Percentiles rank a stretch among this genome's conserved stretches.
Conservation (phyloP, 2,113 vertebrate genomes). For the Poecilia latipinna region DNA sequence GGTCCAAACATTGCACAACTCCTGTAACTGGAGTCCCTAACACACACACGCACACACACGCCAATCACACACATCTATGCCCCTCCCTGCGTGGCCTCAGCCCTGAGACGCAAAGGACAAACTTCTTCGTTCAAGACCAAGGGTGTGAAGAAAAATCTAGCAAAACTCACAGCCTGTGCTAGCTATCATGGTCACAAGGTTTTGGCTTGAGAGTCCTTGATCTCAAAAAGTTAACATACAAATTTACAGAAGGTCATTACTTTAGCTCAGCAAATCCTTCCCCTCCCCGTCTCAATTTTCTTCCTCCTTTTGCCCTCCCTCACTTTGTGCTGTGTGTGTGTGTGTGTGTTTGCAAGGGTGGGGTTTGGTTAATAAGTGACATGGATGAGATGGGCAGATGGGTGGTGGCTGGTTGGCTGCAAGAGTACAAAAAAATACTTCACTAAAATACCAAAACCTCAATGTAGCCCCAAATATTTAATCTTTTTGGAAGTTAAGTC, state of each 20-base stretch:
- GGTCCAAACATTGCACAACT: conserved; percentile 59
- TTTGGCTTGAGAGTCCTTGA: conserved; percentile 20
- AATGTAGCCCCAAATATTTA: background rate
- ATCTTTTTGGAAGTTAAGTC: background rate
- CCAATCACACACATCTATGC: background rate
- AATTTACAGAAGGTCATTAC: conserved; percentile 3
- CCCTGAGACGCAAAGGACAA: conserved; percentile 29
- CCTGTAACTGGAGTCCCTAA: conserved; percentile 55
- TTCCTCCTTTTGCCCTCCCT: background rate
- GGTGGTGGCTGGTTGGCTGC: background rate
- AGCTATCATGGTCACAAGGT: background rate
- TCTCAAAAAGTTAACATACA: conserved; percentile 14
- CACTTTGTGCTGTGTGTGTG: background rate
- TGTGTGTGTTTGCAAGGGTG: background rate
- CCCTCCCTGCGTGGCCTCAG: conserved; percentile 6
- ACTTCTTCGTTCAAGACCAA: conserved; percentile 4
- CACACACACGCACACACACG: conserved; percentile 23
- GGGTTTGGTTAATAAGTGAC: conserved; percentile 46
- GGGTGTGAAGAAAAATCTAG: conserved; percentile 4
- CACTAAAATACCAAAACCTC: background rate
- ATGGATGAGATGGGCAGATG: conserved; percentile 29
- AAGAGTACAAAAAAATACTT: background rate
- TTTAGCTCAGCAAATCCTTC: too few species aligned
- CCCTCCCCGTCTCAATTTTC: conserved; percentile 8
- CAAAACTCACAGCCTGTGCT: background rate